phyloP scores from a whole-genome alignment of 30 jellyfish, hydroid and myxozoan genomes.

The Phacellophora camtschatica region DNA sequence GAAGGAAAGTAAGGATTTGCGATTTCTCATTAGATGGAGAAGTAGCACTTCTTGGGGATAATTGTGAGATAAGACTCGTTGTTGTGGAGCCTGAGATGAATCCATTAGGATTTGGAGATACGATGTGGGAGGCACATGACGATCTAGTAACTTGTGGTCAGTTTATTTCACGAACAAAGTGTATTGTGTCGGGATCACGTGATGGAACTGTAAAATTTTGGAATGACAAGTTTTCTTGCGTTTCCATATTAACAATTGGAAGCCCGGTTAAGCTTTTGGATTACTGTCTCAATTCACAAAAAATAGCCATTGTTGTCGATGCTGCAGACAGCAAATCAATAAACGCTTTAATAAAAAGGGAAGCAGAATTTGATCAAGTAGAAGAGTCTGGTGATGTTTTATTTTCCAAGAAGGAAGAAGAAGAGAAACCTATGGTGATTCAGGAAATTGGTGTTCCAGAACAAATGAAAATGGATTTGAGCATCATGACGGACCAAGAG shows the following conservation, averaged over 20 bases:
- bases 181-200: slow-evolving; percentile 12
- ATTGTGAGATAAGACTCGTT: slow-evolving; percentile 22
- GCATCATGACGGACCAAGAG: not conserved
- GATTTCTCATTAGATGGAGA: slow-evolving; percentile 23
- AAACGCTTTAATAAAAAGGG: no score
- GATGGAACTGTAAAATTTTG: slow-evolving; percentile 36
- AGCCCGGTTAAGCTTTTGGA: not conserved
- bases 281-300: not conserved
- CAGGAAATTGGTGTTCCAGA: no score
- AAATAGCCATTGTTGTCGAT: not conserved
- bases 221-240: not conserved
- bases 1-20: slow-evolving; percentile 12
- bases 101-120: slow-evolving; percentile 27
- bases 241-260: not conserved
- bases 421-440: no score
- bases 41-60: slow-evolving; percentile 25
- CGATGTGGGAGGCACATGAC: slow-evolving; percentile 38
- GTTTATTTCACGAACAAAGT: not conserved
- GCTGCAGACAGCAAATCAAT: not conserved
- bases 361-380: not conserved
- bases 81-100: slow-evolving; percentile 31
- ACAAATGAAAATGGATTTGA: no score
- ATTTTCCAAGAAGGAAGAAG: not conserved
- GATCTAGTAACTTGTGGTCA: slow-evolving; percentile 5
- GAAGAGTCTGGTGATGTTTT: not conserved